Percentiles rank a stretch among this genome's conserved stretches.
phyloP scores from a whole-genome alignment of 2,888 invertebrate genomes.

The Lithophane semibrunnea region DNA sequence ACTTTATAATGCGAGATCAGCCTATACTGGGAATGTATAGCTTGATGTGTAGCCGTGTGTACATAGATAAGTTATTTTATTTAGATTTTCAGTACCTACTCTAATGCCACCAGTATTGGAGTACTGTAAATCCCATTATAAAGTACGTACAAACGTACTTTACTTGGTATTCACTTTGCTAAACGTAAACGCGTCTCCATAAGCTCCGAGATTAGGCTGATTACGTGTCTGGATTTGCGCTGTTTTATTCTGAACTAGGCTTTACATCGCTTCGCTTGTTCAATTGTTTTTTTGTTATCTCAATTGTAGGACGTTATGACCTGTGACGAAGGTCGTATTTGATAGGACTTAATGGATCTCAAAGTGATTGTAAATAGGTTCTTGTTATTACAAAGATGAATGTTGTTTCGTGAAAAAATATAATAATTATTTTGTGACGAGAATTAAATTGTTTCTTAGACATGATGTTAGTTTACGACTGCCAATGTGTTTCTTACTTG shows the following conservation, averaged over 20 bases:
- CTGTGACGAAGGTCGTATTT: conserved; percentile 13
- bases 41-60: too few relatives aligned
- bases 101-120: not conserved
- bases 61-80: not conserved
- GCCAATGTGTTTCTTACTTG: not conserved
- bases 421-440: not conserved
- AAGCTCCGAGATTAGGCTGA: conserved; percentile 48
- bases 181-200: conserved; percentile 25
- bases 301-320: conserved; percentile 21
- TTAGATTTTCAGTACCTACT: not conserved
- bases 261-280: conserved; percentile 22
- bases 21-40: too few relatives aligned
- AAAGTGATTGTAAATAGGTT: not conserved
- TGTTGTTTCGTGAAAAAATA: not conserved
- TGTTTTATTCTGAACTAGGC: conserved; percentile 26
- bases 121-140: not conserved
- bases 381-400: conserved; percentile 2
- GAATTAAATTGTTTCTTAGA: conserved; percentile 9
- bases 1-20: too few relatives aligned
- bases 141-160: not conserved
- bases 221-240: conserved; percentile 55
- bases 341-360: not conserved
- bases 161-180: conserved; percentile 15
- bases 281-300: conserved; percentile 44
- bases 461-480: not conserved